Evolutionary conservation across 2,797 vertebrate genomes (phyloP), one percentile per base, ranked within the genome.

Genomic region (Lagocephalus sceleratus): DNA sequence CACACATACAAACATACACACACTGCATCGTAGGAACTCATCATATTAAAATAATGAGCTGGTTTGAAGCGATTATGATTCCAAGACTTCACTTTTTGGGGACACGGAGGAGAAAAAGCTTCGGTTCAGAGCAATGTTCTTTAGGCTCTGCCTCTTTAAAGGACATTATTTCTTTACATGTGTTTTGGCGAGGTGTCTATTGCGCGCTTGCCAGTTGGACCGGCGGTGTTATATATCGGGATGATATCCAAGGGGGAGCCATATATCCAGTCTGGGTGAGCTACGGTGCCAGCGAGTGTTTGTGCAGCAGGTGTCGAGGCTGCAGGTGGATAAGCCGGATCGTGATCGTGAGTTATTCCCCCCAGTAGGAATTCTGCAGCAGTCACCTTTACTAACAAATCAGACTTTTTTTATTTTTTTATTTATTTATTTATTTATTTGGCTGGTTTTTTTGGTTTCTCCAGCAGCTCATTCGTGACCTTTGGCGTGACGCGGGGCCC

Each of bases 231-330:
- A 19, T 26, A 52, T 52, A 75, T 51, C 17, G 5, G 32, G 32
- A 66, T 46, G 25, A 20, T 41, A 42, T 71, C 53, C 40, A 55
- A 61, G 39, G 20, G 44, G 45, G 57, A 47, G 47, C 40, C 5
- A 12, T 63, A 40, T 41, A 58, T 71, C 50, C 67, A 61, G 50
- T 49, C 17, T 51, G 44, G 61, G 32, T 2, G 5, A 54, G 46
- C 23, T 49, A 38, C 49, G 41, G 7, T 51, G 66, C 61, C 64
- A 79, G 47, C 38, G 23, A 58, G 60, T 57, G 51, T 46, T 54
- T 47, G 51, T 64, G 58, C 58, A 78, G 58, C 61, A 75, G 71
- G 68, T 79, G 70, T 58, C 57, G 29, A 63, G 52, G 64, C 75
- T 66, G 74, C 60, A 76, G 68, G 70, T 71, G 67, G 78, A 70